These are phyloP conservation scores for Halcyon badia DNA, from an alignment of 2,797 vertebrate species.

Conservation along the genomic window DNA sequence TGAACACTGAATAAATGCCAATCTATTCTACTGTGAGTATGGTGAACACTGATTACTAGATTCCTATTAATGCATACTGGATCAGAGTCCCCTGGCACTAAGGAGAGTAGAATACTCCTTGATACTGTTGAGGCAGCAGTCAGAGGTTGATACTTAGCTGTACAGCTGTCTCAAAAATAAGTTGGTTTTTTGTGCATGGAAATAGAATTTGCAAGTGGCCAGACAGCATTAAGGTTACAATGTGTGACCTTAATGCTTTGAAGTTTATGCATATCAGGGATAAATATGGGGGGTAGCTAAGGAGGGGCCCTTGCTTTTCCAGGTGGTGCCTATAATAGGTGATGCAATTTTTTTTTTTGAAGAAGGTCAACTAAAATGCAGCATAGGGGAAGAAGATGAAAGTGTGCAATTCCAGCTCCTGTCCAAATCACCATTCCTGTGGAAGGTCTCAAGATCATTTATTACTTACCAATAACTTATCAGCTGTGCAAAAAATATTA, in stretches of 20 bases:
- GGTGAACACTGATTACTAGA: background rate
- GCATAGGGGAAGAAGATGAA: background rate
- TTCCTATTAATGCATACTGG: background rate
- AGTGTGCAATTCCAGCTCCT: background rate
- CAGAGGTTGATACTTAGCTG: background rate
- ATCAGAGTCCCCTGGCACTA: background rate
- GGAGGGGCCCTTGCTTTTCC: background rate
- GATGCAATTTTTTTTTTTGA: background rate
- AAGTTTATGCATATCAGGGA: background rate
- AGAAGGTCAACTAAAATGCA: background rate
- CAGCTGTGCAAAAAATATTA: background rate
- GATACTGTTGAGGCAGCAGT: background rate
- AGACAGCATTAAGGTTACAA: background rate
- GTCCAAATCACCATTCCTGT: background rate
- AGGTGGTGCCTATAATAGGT: background rate
- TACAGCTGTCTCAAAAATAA: background rate
- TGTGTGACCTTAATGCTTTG: background rate
- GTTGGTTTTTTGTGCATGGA: background rate
- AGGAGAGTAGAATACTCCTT: background rate
- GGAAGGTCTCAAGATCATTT: background rate
- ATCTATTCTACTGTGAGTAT: background rate
- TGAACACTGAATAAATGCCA: background rate
- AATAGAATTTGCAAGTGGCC: background rate
- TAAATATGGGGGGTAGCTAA: background rate
- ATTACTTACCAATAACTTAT: background rate